Evolutionary conservation across 2,113 vertebrate genomes (phyloP).

Genomic region (Xyliphius kryptos): DNA sequence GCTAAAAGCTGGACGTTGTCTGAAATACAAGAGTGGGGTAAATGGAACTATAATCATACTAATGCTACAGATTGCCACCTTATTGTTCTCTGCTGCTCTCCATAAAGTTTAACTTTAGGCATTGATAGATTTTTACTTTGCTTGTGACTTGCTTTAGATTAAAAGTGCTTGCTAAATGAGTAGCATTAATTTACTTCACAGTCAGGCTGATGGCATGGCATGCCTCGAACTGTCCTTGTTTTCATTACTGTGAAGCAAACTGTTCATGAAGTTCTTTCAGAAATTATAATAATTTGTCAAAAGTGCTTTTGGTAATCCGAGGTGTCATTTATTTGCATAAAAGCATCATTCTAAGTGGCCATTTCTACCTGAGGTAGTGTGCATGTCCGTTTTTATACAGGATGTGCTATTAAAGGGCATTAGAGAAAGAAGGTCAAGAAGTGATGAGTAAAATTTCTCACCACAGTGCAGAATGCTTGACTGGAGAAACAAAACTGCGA

Average conservation of each 20-base stretch:
- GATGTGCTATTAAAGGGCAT: conserved; percentile 14
- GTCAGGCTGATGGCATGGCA: not conserved
- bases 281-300: too few species aligned
- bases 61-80: too few species aligned
- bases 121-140: not conserved
- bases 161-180: not conserved
- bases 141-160: not conserved
- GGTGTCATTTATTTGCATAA: conserved; percentile 31
- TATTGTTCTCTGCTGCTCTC: not conserved
- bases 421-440: conserved; percentile 15
- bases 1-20: too few species aligned
- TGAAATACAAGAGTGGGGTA: too few species aligned
- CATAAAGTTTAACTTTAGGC: not conserved
- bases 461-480: not conserved
- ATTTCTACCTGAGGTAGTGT: conserved; percentile 1
- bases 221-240: not conserved
- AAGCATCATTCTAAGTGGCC: conserved; percentile 18
- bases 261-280: too few species aligned
- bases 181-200: not conserved
- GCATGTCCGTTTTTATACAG: conserved; percentile 17
- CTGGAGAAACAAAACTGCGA: conserved; percentile 10
- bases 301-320: not conserved
- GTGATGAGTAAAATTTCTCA: conserved; percentile 18
- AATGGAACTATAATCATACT: too few species aligned
- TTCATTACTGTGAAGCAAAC: too few species aligned